Evolutionary conservation across 2,888 invertebrate species (phyloP).

Genomic region (Sturmia bella): DNA sequence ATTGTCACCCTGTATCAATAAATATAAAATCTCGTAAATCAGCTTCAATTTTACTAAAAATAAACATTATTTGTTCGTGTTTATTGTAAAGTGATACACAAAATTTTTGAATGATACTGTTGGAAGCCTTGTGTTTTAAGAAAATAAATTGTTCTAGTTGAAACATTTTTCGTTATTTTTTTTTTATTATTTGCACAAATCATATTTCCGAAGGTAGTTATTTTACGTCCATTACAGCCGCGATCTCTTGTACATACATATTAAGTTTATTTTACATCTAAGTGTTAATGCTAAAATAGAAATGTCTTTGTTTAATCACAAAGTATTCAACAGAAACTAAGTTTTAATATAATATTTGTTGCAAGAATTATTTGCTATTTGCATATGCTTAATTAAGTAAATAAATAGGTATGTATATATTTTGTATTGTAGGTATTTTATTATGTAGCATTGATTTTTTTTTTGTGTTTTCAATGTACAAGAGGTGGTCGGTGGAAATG

Average conservation of each 20-base stretch:
- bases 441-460: conserved; percentile 63
- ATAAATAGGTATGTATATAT: conserved; percentile 23
- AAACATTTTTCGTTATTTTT: conserved; percentile 42
- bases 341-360: too few species aligned
- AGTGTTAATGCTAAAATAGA: conserved; percentile 3
- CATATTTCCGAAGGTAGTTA: conserved; percentile 44
- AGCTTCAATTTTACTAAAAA: conserved; percentile 57
- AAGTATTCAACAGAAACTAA: conserved; percentile 4
- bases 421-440: conserved; percentile 21
- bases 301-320: conserved; percentile 45
- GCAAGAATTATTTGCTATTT: neutral
- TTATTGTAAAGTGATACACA: conserved; percentile 66
- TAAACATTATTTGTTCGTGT: conserved; percentile 64
- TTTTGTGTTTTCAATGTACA: neutral
- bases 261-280: neutral
- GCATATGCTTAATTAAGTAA: neutral
- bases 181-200: conserved; percentile 3
- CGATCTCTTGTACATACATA: neutral
- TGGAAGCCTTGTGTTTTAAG: conserved; percentile 30
- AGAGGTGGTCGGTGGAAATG: neutral
- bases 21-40: neutral
- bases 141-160: conserved; percentile 55
- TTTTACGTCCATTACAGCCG: neutral
- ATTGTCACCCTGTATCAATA: conserved; percentile 23
- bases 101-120: conserved; percentile 58